These are phyloP conservation scores for Strigamia transsilvanica DNA, from an alignment of 2,888 invertebrate genomes.

Conservation along the genomic window DNA sequence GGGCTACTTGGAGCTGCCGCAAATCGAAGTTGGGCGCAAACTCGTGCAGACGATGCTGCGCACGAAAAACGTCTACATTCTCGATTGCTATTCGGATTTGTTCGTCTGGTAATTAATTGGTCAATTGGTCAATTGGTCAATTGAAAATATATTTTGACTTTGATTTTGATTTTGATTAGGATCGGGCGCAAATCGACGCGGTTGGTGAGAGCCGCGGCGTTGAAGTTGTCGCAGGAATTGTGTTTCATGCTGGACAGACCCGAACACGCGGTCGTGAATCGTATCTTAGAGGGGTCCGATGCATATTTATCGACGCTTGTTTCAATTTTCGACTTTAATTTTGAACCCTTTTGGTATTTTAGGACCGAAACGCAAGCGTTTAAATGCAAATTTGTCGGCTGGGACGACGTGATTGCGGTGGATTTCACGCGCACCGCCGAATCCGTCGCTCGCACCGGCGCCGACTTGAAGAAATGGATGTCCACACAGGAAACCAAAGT, in stretches of 20 bases:
- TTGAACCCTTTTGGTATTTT: conserved; percentile 53
- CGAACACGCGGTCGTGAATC: conserved; percentile 83
- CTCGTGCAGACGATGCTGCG: conserved; percentile 80
- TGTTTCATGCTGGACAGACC: conserved; percentile 90
- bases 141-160: background rate
- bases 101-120: conserved; percentile 97
- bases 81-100: conserved; percentile 92
- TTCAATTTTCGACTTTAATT: background rate
- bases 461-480: conserved; percentile 79
- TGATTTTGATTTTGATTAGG: conserved; percentile 68
- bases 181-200: conserved; percentile 97
- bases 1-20: conserved; percentile 98
- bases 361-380: conserved; percentile 74
- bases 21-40: conserved; percentile 71
- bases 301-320: too few species aligned
- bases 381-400: conserved; percentile 94
- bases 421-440: conserved; percentile 98
- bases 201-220: conserved; percentile 91
- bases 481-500: conserved; percentile 69
- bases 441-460: conserved; percentile 94
- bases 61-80: conserved; percentile 92
- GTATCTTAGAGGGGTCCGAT: conserved; percentile 86
- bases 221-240: conserved; percentile 95
- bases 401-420: conserved; percentile 99
- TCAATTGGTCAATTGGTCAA: too few species aligned